Conservation (phyloP, 2,888 invertebrate genomes). For the Lasioglossum zephyrum region DNA sequence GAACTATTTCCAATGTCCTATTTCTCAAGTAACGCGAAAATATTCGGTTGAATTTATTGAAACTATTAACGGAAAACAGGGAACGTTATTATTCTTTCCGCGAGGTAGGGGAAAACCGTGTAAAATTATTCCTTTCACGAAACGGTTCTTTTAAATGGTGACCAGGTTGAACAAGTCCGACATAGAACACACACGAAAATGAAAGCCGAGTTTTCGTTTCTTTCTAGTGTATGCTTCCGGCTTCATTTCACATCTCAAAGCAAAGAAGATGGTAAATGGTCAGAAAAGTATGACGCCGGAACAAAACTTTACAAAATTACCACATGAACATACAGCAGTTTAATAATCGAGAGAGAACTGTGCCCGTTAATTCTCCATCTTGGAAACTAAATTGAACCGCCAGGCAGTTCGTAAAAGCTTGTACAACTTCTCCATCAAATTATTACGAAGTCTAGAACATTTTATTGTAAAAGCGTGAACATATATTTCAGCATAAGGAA, state of each 20-base stretch:
- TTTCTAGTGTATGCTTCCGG: background rate
- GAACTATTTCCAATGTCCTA: background rate
- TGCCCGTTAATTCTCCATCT: background rate
- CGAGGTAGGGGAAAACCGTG: too few relatives aligned
- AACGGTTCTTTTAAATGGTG: slow-evolving; percentile 17
- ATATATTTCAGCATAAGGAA: background rate
- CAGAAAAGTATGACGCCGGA: background rate
- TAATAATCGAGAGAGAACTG: background rate
- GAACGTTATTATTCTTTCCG: background rate
- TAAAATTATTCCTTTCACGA: background rate
- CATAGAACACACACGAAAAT: background rate
- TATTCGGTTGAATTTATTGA: too few relatives aligned
- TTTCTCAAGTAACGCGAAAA: background rate
- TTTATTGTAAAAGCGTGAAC: background rate
- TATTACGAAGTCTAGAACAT: background rate
- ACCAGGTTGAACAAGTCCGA: background rate
- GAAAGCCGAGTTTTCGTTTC: slow-evolving; percentile 17
- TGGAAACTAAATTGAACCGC: background rate
- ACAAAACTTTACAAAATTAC: background rate
- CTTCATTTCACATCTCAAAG: slow-evolving; percentile 8
- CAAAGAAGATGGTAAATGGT: slow-evolving; percentile 12
- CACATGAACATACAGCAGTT: background rate
- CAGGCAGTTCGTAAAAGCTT: background rate
- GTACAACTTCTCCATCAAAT: background rate
- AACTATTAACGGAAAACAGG: too few relatives aligned